Evolutionary conservation across 1,140 invertebrate species (phyloP).

Genomic region (Steinernema khuongi): DNA sequence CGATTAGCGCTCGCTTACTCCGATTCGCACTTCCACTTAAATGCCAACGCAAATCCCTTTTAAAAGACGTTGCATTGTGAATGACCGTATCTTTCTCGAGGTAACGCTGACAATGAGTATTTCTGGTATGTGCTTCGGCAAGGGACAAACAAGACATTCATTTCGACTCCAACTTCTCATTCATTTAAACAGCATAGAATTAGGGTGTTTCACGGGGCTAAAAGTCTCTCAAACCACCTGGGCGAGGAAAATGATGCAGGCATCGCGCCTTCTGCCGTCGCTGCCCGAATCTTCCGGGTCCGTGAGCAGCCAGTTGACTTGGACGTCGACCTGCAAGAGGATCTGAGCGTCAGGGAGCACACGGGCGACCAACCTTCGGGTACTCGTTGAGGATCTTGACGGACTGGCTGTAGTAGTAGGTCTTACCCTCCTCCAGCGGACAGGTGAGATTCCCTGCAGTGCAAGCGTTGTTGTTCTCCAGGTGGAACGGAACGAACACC

Average conservation of each 20-base stretch:
- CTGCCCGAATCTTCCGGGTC: background rate
- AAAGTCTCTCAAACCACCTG: constrained; percentile 17
- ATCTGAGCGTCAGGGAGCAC: background rate
- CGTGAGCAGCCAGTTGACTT: constrained; percentile 28
- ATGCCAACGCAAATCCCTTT: too few relatives aligned
- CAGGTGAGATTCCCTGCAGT: constrained; percentile 36
- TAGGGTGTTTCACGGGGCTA: too few relatives aligned
- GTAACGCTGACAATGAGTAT: too few relatives aligned
- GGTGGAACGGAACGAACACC: constrained; percentile 35
- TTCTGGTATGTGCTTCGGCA: too few relatives aligned
- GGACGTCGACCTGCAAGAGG: constrained; percentile 20
- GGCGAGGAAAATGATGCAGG: constrained; percentile 28
- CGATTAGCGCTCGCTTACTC: too few relatives aligned
- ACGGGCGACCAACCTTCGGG: background rate
- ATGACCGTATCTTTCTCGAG: too few relatives aligned
- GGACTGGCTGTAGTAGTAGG: constrained; percentile 37
- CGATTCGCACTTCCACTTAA: too few relatives aligned
- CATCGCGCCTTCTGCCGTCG: constrained; percentile 22
- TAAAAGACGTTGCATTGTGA: too few relatives aligned
- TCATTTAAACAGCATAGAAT: too few relatives aligned
- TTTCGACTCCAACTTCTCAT: too few relatives aligned
- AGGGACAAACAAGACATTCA: too few relatives aligned
- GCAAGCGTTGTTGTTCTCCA: constrained; percentile 40
- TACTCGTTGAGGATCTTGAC: constrained; percentile 20
- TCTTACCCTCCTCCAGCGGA: constrained; percentile 37